Evolutionary conservation across 2,797 vertebrate genomes (phyloP).

Genomic region (Rhinogobio ventralis): DNA sequence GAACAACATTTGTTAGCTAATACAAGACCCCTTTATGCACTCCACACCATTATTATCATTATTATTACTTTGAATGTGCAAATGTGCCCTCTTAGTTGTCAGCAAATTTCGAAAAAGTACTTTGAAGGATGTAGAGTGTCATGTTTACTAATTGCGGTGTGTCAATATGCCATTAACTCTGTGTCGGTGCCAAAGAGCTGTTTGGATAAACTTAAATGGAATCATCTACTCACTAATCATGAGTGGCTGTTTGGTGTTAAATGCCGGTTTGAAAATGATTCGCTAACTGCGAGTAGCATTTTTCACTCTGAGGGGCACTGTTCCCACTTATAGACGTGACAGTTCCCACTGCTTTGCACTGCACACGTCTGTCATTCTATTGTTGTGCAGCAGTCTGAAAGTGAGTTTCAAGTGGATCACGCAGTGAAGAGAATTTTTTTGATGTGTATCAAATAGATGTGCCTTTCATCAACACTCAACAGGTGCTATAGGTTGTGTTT

Average conservation of each 20-base stretch:
- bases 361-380: conserved; percentile 37
- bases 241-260: conserved; percentile 47
- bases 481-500: conserved; percentile 32
- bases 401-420: conserved; percentile 38
- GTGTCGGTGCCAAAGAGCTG: conserved; percentile 35
- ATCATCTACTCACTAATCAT: conserved; percentile 36
- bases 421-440: conserved; percentile 38
- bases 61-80: conserved; percentile 1
- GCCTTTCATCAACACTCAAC: conserved; percentile 24
- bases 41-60: neutral
- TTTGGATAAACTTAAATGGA: conserved; percentile 46
- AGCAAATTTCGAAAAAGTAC: conserved; percentile 35
- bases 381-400: conserved; percentile 24
- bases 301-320: conserved; percentile 48
- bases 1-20: conserved; percentile 20
- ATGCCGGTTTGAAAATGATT: conserved; percentile 47
- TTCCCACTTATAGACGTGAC: conserved; percentile 42
- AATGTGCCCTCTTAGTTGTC: neutral
- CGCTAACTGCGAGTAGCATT: conserved; percentile 45
- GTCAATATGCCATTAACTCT: conserved; percentile 47
- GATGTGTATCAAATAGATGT: conserved; percentile 27
- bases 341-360: conserved; percentile 35
- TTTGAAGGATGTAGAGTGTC: conserved; percentile 49
- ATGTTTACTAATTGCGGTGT: conserved; percentile 57
- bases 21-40: neutral